These are phyloP conservation scores for Ibidorhyncha struthersii DNA, from an alignment of 2,113 vertebrate genomes.

Conservation along the genomic window DNA sequence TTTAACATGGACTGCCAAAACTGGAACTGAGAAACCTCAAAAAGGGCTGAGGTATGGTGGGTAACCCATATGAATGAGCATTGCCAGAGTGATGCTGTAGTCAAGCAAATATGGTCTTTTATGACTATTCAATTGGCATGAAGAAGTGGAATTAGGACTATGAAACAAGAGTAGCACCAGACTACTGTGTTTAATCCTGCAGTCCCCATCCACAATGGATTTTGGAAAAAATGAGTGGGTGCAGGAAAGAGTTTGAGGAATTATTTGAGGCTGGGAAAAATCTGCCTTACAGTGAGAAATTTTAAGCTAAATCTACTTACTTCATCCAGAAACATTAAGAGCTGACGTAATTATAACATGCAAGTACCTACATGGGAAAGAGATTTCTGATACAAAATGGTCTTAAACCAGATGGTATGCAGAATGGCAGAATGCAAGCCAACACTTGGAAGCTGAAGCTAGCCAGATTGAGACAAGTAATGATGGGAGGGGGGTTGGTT, in stretches of 20 bases:
- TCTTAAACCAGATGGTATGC: not conserved
- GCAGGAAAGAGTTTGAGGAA: not conserved
- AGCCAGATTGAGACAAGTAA: not conserved
- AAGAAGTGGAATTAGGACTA: not conserved
- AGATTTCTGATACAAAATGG: not conserved
- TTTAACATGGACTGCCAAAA: not conserved
- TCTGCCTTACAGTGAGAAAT: not conserved
- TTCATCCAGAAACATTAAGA: not conserved
- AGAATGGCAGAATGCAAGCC: not conserved
- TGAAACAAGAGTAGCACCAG: not conserved
- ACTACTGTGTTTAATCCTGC: not conserved
- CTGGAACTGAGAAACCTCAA: not conserved
- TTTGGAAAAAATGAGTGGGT: not conserved
- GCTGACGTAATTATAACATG: not conserved
- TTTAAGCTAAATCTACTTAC: not conserved
- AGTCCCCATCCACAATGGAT: not conserved
- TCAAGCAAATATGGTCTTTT: not conserved
- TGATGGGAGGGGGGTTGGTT: not conserved
- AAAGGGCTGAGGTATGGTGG: not conserved
- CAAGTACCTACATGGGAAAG: constrained; percentile 3
- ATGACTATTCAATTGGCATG: not conserved
- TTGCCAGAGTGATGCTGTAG: not conserved
- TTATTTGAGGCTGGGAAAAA: not conserved
- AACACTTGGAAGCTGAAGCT: not conserved
- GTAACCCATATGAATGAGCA: not conserved